phyloP scores from a whole-genome alignment of 2,797 vertebrate species.

The Amniataba percoides region DNA sequence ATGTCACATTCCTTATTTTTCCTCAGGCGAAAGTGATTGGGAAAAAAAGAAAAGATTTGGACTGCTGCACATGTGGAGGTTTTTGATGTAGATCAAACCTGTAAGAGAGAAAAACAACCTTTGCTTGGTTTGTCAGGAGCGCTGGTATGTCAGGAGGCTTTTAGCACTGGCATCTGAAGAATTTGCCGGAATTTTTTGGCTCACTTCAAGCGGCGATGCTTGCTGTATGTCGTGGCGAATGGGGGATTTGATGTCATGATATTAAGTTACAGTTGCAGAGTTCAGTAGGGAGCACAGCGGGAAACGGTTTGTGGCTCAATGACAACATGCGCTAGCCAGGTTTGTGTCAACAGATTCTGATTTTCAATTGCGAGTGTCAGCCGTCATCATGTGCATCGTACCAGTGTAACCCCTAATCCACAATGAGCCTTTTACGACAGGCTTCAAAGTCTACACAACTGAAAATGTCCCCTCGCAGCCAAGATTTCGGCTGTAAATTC shows the following conservation, averaged over 20 bases:
- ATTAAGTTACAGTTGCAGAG: conserved; percentile 59
- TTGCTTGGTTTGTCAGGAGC: conserved; percentile 16
- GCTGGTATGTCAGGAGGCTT: conserved; percentile 22
- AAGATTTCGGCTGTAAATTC: conserved; percentile 15
- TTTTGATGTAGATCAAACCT: conserved; percentile 30
- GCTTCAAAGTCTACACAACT: conserved; percentile 30
- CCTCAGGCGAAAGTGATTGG: conserved; percentile 28
- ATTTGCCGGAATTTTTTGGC: conserved; percentile 47
- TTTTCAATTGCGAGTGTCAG: conserved; percentile 44
- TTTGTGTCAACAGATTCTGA: conserved; percentile 54
- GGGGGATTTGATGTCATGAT: conserved; percentile 56
- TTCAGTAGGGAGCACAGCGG: conserved; percentile 32
- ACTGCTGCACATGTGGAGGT: conserved; percentile 20
- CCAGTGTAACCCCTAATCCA: conserved; percentile 43
- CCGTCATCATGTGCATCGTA: conserved; percentile 20
- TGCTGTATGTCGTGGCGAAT: conserved; percentile 9
- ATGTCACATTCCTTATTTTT: conserved; percentile 43
- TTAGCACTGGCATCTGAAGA: conserved; percentile 44
- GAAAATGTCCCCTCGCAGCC: background rate
- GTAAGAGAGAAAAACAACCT: conserved; percentile 19
- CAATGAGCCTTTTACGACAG: conserved; percentile 13
- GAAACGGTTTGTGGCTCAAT: conserved; percentile 29
- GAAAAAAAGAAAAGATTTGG: conserved; percentile 46
- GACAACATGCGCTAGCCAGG: conserved; percentile 37
- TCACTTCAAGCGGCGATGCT: conserved; percentile 25